Base-by-base conservation (phyloP, 2,797 vertebrate genomes). In the Chromobotia macracanthus region DNA sequence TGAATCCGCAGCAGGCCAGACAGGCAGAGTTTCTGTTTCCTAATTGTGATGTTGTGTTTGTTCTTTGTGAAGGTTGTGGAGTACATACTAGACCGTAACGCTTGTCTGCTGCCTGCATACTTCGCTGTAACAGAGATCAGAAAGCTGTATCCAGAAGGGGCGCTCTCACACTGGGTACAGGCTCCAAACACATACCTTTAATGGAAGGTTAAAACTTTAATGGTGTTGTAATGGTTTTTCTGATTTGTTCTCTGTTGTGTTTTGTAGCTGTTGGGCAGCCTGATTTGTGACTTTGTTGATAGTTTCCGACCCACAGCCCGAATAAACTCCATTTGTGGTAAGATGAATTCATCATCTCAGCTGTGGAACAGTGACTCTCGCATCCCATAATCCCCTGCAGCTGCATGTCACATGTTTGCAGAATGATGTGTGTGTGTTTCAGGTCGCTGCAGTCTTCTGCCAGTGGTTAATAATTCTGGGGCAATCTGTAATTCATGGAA, bases 401-500 rank as follows among this genome's bases (percentile, higher is more conserved):
- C 19, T 2, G 10, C 2, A n/a, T 58, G 35, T 25, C 9, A 15
- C 3, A 3, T 28, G 35, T 67, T 3, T 67, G 12, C 10, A 5
- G 2, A 41, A 23, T 56, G 41, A 11, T 70, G 15, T 73, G n/a
- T 74, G 46, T 67, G 23, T 79, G 15, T 68, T 9, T 50, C 87
- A 99, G 98, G 98, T 72, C 95, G 98, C 48, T 99, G 98, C 87
- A 99, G 95, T 89, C 94, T 99, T 81, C 93, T 99, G 72, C 98
- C 98, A 3, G 98, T 99, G 72, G 98, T 99, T 79, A 99, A 99
- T 91, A 99, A 99, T 89, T 99, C 97, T 0, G 98, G 98, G 0
- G 98, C 97, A 69, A 99, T 99, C 89, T 99, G 98, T 87, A 99
- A 99, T 90, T 99, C 98, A 0, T 99, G 98, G 98, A 99, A 99